Evolutionary conservation across 2,797 vertebrate genomes (phyloP).

Genomic region (Tapirus indicus): DNA sequence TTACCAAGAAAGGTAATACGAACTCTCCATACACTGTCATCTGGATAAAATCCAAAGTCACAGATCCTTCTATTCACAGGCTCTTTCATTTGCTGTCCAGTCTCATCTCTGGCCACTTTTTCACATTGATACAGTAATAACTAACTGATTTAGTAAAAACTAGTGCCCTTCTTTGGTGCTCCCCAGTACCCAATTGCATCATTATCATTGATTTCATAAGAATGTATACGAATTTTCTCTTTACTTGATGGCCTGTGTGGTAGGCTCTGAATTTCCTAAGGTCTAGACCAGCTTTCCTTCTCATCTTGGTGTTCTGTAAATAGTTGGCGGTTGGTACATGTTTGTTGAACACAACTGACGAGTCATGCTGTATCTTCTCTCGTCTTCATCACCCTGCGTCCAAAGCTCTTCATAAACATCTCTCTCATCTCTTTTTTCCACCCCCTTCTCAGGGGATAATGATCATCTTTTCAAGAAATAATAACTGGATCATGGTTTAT

Average conservation of each 20-base stretch:
- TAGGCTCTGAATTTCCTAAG: background rate
- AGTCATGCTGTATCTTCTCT: background rate
- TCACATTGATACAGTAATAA: background rate
- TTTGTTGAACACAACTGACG: background rate
- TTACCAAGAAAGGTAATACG: background rate
- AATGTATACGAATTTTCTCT: background rate
- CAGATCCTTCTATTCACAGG: background rate
- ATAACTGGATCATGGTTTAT: slow-evolving; percentile 47
- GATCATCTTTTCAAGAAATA: slow-evolving; percentile 64
- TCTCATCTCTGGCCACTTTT: background rate
- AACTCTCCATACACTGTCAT: background rate
- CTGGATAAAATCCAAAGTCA: background rate
- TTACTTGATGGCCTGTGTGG: background rate
- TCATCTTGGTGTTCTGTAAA: background rate
- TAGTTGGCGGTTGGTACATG: background rate
- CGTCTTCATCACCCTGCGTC: background rate
- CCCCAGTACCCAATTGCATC: background rate
- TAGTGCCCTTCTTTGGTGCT: background rate
- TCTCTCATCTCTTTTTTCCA: background rate
- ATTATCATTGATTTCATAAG: background rate
- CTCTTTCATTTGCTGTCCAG: background rate
- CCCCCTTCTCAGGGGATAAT: background rate
- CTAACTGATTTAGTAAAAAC: background rate
- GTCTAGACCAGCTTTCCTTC: background rate
- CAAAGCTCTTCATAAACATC: background rate